phyloP scores from a whole-genome alignment of 2,888 invertebrate genomes.

The Dione juno region DNA sequence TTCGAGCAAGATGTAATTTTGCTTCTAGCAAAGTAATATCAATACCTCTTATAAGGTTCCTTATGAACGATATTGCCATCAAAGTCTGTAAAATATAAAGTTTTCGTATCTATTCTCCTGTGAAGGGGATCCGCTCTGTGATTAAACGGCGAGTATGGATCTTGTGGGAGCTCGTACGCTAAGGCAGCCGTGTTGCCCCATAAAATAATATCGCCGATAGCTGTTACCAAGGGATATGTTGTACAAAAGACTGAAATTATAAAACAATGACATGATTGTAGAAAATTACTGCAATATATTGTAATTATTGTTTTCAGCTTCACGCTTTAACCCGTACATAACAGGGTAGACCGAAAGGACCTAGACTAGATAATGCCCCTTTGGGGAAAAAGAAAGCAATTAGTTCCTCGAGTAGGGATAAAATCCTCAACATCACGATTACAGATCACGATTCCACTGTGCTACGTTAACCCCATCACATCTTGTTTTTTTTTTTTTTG shows the following conservation, averaged over 20 bases:
- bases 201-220: slow-evolving; percentile 84
- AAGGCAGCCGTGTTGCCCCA: slow-evolving; percentile 89
- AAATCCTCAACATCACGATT: no score
- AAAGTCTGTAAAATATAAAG: slow-evolving; percentile 68
- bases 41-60: slow-evolving; percentile 68
- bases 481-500: no score
- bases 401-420: no score
- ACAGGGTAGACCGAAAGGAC: no score
- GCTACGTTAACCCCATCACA: no score
- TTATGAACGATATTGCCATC: slow-evolving; percentile 66
- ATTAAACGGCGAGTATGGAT: slow-evolving; percentile 78
- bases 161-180: slow-evolving; percentile 90
- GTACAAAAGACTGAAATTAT: slow-evolving; percentile 83
- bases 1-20: background rate
- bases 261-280: slow-evolving; percentile 6
- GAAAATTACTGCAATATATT: background rate
- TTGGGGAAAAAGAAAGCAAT: no score
- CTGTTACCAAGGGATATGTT: slow-evolving; percentile 80
- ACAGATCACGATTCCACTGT: no score
- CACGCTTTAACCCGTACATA: no score
- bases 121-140: slow-evolving; percentile 77
- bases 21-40: background rate
- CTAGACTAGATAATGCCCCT: no score
- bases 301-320: no score
- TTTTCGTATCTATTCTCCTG: slow-evolving; percentile 68